Evolutionary conservation across 2,113 vertebrate species (phyloP), one percentile per base, ranked within the genome.

Genomic region (Carassius carassius): DNA sequence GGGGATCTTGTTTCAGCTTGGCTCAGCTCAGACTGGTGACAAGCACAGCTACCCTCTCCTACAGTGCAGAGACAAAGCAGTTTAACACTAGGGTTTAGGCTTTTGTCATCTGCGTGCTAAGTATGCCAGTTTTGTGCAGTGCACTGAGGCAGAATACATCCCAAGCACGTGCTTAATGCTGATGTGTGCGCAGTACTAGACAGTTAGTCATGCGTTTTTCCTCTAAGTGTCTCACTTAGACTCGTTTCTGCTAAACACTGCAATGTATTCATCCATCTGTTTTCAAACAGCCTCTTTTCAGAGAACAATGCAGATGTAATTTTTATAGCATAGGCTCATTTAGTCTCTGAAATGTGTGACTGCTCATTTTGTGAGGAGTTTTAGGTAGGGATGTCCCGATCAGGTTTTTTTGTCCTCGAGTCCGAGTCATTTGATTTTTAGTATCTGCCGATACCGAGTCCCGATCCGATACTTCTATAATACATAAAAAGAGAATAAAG

Each of bases 41-140:
- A 25, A 44, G 62, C 37, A 49, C 35, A 3, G 23, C 16, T 29
- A n/a, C 11, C 19, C 12, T 41, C 49, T 72, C 21, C 49, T 72
- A 47, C 67, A 82, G 41, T 70, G 47, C 80, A 58, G 47, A 82
- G 32, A 82, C 49, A 72, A 82, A 82, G 23, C 23, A 41, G 3
- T 56, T 58, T 72, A 54, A 72, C 62, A 51, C 79, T 51, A 25
- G 25, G 25, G 60, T 81, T 69, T 29, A 69, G 62, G 44, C 41
- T 47, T 81, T 51, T 81, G n/a, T 63, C 35, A 60, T 37, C 35
- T 63, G 37, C 16, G 35, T 79, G n/a, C 8, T 10, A 63, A 47
- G 58, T 63, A 25, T 47, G 60, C 35, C 60, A 62, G n/a, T 32
- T 80, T 25, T 67, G 58, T 19, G 23, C 9, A 25, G 13, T 58